Conservation (phyloP, 2,888 invertebrate genomes). For the Nomada fabriciana region DNA sequence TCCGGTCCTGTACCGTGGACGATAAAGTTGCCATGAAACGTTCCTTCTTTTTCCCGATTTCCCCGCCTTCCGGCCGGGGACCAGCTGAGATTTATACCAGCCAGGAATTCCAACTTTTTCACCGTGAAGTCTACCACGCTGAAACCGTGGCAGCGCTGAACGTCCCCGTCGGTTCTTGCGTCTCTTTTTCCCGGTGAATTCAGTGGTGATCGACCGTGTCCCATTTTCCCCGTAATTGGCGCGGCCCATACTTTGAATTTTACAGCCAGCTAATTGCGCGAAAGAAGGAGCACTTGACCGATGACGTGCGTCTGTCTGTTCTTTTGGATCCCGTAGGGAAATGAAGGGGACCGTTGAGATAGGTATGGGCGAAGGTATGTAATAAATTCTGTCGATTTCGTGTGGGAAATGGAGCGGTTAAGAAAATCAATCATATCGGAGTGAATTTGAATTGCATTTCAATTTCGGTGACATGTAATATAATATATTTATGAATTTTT, state of each 20-base stretch:
- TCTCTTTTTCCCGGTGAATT: conserved; percentile 25
- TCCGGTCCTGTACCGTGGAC: neutral
- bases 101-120: conserved; percentile 6
- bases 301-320: neutral
- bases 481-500: no score
- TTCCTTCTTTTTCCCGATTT: conserved; percentile 5
- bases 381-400: no score
- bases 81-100: conserved; percentile 13
- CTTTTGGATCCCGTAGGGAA: conserved; percentile 12
- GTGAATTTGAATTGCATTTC: no score
- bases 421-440: no score
- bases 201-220: conserved; percentile 31
- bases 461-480: no score
- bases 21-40: conserved; percentile 20
- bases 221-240: conserved; percentile 58
- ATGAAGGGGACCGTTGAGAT: conserved; percentile 20
- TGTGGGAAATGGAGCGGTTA: no score
- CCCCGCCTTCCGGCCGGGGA: conserved; percentile 1
- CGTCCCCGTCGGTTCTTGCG: conserved; percentile 1
- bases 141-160: neutral
- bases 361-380: no score
- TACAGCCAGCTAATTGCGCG: conserved; percentile 53
- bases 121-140: neutral
- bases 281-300: conserved; percentile 35
- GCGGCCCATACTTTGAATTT: conserved; percentile 47